A percentile compares a stretch with the other conserved stretches of the same genome.
These are phyloP conservation scores for Pelosia muscerda DNA, from an alignment of 2,888 invertebrate genomes.

Conservation along the genomic window DNA sequence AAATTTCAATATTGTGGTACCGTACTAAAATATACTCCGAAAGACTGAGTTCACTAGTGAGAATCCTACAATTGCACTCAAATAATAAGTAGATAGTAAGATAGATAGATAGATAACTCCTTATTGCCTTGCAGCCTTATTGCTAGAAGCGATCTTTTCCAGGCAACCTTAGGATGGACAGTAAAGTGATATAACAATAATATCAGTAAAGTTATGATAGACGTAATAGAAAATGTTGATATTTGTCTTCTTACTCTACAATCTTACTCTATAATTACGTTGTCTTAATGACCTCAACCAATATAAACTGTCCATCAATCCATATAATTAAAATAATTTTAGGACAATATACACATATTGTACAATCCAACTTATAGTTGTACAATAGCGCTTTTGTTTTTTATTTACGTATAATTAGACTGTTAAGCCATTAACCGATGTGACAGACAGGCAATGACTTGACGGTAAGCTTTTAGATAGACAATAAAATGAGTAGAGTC, in stretches of 20 bases:
- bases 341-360: neutral
- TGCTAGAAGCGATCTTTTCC: too few relatives aligned
- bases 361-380: slow-evolving; percentile 65
- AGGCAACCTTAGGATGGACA: too few relatives aligned
- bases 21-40: neutral
- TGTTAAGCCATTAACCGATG: slow-evolving; percentile 66
- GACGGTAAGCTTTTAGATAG: slow-evolving; percentile 52
- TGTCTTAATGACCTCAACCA: neutral
- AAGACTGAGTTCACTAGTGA: too few relatives aligned
- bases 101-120: too few relatives aligned
- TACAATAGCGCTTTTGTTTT: slow-evolving; percentile 61
- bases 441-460: slow-evolving; percentile 61
- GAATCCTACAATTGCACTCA: too few relatives aligned
- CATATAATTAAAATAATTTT: neutral
- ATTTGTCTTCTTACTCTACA: too few relatives aligned
- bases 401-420: slow-evolving; percentile 58
- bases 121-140: too few relatives aligned
- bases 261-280: neutral
- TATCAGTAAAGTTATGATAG: too few relatives aligned
- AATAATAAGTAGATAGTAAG: too few relatives aligned
- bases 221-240: too few relatives aligned
- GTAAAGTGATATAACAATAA: too few relatives aligned
- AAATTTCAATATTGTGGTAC: neutral
- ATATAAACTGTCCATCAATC: neutral
- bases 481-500: slow-evolving; percentile 41